Conservation (phyloP, 2,888 invertebrate genomes). For the Lydus trimaculatus region DNA sequence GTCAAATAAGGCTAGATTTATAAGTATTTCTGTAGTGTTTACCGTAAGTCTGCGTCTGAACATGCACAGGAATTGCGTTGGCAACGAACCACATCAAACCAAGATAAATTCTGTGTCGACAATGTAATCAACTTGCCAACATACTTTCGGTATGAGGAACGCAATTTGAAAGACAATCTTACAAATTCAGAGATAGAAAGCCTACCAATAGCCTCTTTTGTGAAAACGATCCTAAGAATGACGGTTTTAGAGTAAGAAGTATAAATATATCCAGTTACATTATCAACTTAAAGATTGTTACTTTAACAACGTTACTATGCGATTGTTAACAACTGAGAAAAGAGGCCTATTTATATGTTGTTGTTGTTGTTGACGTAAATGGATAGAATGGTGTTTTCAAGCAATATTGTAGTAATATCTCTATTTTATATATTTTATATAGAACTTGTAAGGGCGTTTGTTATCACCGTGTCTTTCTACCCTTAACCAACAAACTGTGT, state of each 20-base stretch:
- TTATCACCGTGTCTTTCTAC: neutral
- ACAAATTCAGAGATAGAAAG: too few species aligned
- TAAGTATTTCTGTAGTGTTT: too few species aligned
- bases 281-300: neutral
- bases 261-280: neutral
- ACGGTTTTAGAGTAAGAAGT: too few species aligned
- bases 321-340: neutral
- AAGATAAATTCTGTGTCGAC: too few species aligned
- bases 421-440: neutral
- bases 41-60: too few species aligned
- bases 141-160: too few species aligned
- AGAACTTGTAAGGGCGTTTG: neutral
- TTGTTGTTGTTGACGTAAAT: neutral
- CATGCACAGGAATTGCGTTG: too few species aligned
- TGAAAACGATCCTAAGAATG: neutral
- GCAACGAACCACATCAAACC: too few species aligned
- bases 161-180: too few species aligned
- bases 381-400: neutral
- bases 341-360: too few species aligned
- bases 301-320: neutral
- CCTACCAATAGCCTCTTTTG: neutral
- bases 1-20: too few species aligned
- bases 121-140: too few species aligned
- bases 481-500: neutral
- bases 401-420: neutral